Conservation (phyloP, 2,888 invertebrate species). For the Sisyra nigra region DNA sequence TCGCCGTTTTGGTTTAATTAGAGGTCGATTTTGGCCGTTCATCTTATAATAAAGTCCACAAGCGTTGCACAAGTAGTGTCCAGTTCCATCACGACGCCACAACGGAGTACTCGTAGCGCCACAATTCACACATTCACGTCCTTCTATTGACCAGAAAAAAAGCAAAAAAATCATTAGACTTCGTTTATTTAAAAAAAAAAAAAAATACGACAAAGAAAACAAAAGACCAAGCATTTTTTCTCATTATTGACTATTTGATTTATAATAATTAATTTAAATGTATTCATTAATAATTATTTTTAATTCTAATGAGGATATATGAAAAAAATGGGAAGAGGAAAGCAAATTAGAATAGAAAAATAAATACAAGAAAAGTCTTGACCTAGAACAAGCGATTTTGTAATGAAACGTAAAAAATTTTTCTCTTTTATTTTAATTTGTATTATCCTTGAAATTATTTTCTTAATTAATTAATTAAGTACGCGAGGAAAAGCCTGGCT, state of each 20-base stretch:
- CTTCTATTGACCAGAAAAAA: conserved; percentile 42
- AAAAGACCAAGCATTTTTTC: neutral
- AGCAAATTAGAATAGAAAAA: too few relatives aligned
- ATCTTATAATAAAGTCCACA: conserved; percentile 99
- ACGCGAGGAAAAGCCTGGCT: too few relatives aligned
- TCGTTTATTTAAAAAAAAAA: neutral
- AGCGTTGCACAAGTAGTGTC: conserved; percentile 96
- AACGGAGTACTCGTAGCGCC: conserved; percentile 96
- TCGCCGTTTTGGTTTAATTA: conserved; percentile 99
- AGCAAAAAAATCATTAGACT: neutral
- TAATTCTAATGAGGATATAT: too few relatives aligned
- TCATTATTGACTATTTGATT: neutral
- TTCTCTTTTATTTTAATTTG: too few relatives aligned
- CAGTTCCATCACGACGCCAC: conserved; percentile 94
- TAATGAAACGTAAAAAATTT: too few relatives aligned
- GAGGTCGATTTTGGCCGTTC: conserved; percentile 97
- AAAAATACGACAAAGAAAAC: neutral
- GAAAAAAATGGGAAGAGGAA: too few relatives aligned
- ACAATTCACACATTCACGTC: conserved; percentile 97
- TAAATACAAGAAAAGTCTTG: too few relatives aligned
- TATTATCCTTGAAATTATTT: too few relatives aligned
- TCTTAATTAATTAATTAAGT: too few relatives aligned
- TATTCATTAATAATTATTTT: neutral
- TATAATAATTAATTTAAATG: neutral
- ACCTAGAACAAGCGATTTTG: too few relatives aligned